A percentile compares a stretch with the other conserved stretches of the same genome.
Conservation (phyloP, 2,113 vertebrate species). For the Larimichthys crocea region DNA sequence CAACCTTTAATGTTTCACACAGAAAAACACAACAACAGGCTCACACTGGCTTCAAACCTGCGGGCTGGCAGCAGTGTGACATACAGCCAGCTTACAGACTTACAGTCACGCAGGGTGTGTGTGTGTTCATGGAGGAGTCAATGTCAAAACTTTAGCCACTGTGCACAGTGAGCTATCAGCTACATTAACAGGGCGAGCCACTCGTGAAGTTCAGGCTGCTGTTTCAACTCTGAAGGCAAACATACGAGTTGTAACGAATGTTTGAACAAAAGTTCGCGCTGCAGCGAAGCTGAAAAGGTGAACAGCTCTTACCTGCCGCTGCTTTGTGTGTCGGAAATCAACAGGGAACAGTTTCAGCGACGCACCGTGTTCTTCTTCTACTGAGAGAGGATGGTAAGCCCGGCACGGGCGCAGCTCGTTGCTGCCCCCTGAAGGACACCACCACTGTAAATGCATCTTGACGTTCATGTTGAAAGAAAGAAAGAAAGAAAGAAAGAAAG, state of each 20-base stretch:
- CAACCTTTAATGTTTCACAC: neutral
- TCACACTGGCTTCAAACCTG: too few species aligned
- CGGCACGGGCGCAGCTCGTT: neutral
- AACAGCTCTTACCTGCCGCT: slow-evolving; percentile 35
- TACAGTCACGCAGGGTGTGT: neutral
- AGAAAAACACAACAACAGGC: neutral
- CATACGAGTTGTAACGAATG: neutral
- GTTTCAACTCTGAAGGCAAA: neutral
- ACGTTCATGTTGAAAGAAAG: too few species aligned
- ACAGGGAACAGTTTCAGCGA: slow-evolving; percentile 54
- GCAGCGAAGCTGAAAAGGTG: too few species aligned
- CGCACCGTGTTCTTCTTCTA: slow-evolving; percentile 73
- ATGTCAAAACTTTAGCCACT: slow-evolving; percentile 36
- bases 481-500: too few species aligned
- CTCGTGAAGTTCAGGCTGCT: neutral
- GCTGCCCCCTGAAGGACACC: slow-evolving; percentile 40
- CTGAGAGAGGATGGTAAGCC: neutral
- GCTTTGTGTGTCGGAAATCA: slow-evolving; percentile 25
- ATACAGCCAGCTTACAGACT: neutral
- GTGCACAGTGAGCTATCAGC: neutral
- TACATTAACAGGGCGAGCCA: slow-evolving; percentile 1
- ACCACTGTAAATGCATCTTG: rapidly evolving
- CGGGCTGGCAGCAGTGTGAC: neutral
- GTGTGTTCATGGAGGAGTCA: neutral
- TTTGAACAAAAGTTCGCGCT: neutral